These are phyloP conservation scores for Myiozetetes cayanensis DNA, from an alignment of 2,113 vertebrate species.

Conservation along the genomic window DNA sequence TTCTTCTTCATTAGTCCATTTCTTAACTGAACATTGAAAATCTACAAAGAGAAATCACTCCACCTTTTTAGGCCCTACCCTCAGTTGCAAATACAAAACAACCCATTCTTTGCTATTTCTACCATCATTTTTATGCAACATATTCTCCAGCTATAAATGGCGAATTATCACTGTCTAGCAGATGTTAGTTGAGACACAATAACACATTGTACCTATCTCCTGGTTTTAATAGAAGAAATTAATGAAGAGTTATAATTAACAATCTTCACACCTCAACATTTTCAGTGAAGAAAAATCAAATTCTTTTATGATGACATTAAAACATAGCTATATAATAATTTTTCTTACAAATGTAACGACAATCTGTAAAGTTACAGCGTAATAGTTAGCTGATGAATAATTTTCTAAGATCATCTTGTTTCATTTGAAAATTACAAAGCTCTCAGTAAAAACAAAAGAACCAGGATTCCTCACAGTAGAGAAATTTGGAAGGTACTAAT, in stretches of 20 bases:
- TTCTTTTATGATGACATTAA: background rate
- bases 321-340: background rate
- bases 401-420: background rate
- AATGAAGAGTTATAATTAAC: conserved; percentile 6
- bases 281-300: background rate
- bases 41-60: background rate
- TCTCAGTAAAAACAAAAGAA: background rate
- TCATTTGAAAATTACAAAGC: background rate
- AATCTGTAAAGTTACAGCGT: background rate
- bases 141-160: background rate
- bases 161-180: background rate
- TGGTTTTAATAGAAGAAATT: background rate
- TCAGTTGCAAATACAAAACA: background rate
- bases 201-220: background rate
- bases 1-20: background rate
- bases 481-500: background rate
- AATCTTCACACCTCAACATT: background rate
- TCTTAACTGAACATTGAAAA: background rate
- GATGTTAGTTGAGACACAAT: background rate
- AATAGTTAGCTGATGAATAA: background rate
- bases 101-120: background rate
- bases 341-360: background rate
- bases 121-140: background rate
- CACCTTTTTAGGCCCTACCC: background rate
- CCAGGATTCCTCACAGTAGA: background rate